Conservation (phyloP, 1,140 invertebrate species). For the Heliconius himera region DNA sequence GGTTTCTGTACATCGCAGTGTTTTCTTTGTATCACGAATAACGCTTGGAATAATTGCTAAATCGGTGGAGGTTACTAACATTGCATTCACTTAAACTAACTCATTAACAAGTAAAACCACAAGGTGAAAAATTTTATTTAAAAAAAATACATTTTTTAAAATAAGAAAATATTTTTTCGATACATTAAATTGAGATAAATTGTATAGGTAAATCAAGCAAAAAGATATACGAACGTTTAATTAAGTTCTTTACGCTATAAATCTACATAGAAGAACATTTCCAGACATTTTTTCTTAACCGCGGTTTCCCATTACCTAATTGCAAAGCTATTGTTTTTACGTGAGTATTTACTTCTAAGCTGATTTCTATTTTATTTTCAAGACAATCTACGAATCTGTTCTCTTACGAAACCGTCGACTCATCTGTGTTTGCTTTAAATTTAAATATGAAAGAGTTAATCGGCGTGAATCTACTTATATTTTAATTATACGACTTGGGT, state of each 20-base stretch:
- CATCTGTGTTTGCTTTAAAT: slow-evolving; percentile 43
- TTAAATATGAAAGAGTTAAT: slow-evolving; percentile 34
- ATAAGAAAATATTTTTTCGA: not conserved
- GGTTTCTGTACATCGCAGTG: slow-evolving; percentile 50
- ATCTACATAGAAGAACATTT: not conserved
- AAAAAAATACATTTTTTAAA: not conserved
- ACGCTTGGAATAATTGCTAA: slow-evolving; percentile 49
- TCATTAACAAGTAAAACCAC: slow-evolving; percentile 1
- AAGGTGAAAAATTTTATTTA: not conserved
- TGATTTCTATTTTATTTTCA: slow-evolving; percentile 69
- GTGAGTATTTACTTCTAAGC: slow-evolving; percentile 63
- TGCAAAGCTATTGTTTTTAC: slow-evolving; percentile 68
- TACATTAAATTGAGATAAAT: not conserved
- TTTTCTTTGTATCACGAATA: slow-evolving; percentile 39
- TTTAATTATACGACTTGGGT: slow-evolving; percentile 31
- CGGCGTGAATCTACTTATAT: slow-evolving; percentile 28
- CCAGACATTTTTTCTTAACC: slow-evolving; percentile 16
- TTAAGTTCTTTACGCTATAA: not conserved
- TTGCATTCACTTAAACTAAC: slow-evolving; percentile 23
- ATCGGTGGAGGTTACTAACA: slow-evolving; percentile 50
- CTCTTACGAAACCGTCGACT: slow-evolving; percentile 42
- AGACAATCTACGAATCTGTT: slow-evolving; percentile 55
- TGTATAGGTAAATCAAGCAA: not conserved
- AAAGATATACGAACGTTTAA: not conserved
- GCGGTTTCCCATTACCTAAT: slow-evolving; percentile 74